These are phyloP conservation scores for Zelostemma sp. DNA, from an alignment of 1,140 invertebrate species.

Conservation along the genomic window DNA sequence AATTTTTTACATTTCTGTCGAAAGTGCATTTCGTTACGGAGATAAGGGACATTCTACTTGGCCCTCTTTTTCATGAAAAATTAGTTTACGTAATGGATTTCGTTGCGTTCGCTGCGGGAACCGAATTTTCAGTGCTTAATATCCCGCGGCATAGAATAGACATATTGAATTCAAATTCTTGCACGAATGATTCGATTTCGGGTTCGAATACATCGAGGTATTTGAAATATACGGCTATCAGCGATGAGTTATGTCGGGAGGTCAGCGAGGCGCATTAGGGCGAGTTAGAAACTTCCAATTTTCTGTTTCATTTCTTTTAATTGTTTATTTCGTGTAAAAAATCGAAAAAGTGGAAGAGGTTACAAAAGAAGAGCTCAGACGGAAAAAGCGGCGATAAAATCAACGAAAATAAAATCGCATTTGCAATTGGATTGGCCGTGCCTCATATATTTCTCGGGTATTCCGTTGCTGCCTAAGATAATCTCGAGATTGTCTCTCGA, in stretches of 20 bases:
- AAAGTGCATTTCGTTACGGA: too few species aligned
- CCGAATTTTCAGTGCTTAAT: conserved; percentile 9
- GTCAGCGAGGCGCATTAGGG: conserved; percentile 6
- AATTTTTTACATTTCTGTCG: too few species aligned
- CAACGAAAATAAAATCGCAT: conserved; percentile 11
- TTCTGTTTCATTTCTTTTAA: too few species aligned
- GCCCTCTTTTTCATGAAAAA: too few species aligned
- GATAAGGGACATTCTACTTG: too few species aligned
- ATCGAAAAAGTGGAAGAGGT: conserved; percentile 6
- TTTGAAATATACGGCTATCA: conserved; percentile 1
- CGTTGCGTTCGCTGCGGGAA: too few species aligned
- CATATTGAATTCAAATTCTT: conserved; percentile 6
- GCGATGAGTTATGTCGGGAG: conserved; percentile 13
- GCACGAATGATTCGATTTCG: not conserved
- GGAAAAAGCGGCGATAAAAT: not conserved
- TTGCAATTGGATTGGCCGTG: conserved; percentile 12
- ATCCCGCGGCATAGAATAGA: not conserved
- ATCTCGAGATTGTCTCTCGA: not conserved
- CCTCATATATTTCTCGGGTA: conserved; percentile 3
- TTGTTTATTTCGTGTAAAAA: conserved; percentile 14
- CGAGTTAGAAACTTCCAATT: too few species aligned
- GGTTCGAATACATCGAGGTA: conserved; percentile 18
- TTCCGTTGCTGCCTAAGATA: conserved; percentile 3
- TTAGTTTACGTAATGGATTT: not conserved
- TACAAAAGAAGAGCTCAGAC: not conserved